Percentiles rank a stretch among this genome's conserved stretches.
phyloP scores from a whole-genome alignment of 2,113 vertebrate species.

The Mus pahari region DNA sequence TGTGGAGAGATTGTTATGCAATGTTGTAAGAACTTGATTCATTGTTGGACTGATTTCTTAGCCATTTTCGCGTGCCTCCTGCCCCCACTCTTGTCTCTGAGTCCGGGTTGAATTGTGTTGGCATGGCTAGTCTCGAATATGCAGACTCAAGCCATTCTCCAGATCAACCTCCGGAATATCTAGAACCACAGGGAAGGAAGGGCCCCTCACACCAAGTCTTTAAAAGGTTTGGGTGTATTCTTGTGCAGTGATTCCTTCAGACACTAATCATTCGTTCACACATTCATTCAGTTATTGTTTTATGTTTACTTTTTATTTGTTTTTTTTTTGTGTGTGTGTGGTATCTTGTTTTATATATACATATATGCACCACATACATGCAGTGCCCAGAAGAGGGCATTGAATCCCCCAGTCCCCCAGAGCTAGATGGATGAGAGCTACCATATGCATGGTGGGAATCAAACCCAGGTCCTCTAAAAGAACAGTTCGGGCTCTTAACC shows the following conservation, averaged over 20 bases:
- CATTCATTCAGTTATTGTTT: constrained; percentile 17
- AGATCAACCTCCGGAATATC: neutral
- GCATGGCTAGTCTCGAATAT: neutral
- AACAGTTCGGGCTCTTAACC: neutral
- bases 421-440: neutral
- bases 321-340: neutral
- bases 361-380: neutral
- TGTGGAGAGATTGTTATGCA: neutral
- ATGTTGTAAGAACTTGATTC: neutral
- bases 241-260: neutral
- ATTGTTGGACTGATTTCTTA: neutral
- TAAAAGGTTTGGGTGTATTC: neutral
- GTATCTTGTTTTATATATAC: neutral
- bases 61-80: neutral
- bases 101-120: neutral
- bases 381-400: neutral
- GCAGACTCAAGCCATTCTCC: neutral
- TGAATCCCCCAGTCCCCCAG: too few relatives aligned
- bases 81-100: neutral
- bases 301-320: neutral
- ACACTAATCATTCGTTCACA: neutral
- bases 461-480: neutral
- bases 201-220: neutral
- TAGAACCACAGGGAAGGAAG: neutral
- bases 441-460: neutral